A percentile compares a stretch with the other conserved stretches of the same genome.
phyloP scores from a whole-genome alignment of 2,797 vertebrate species.

The Sebastiscus tertius region DNA sequence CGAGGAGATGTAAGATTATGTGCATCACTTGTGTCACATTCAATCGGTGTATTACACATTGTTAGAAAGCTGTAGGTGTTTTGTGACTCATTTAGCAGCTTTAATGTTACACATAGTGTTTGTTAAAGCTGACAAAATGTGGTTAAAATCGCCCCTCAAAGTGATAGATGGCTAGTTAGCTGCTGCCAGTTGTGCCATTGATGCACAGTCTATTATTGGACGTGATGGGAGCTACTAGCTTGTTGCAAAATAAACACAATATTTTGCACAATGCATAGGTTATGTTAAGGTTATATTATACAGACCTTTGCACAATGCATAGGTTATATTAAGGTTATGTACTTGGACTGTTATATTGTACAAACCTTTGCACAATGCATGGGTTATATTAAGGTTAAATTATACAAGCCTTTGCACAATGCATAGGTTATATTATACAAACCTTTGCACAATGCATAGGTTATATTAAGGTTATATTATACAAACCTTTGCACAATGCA shows the following conservation, averaged over 20 bases:
- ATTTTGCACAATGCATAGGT: neutral
- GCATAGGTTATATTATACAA: no score
- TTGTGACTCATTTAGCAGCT: neutral
- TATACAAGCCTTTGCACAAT: no score
- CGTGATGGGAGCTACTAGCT: slow-evolving; percentile 37
- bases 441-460: no score
- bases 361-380: no score
- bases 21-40: slow-evolving; percentile 67
- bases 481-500: no score
- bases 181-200: slow-evolving; percentile 63
- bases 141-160: slow-evolving; percentile 46
- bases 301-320: no score
- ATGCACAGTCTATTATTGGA: slow-evolving; percentile 66
- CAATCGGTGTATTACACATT: slow-evolving; percentile 21
- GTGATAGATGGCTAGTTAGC: slow-evolving; percentile 76
- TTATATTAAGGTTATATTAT: no score
- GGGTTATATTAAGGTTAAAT: no score
- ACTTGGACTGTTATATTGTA: no score
- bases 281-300: neutral
- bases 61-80: slow-evolving; percentile 1
- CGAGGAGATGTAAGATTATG: slow-evolving; percentile 67
- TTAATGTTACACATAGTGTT: neutral
- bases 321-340: no score
- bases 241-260: slow-evolving; percentile 55
- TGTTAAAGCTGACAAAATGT: slow-evolving; percentile 26